phyloP scores from a whole-genome alignment of 2,797 vertebrate genomes.

The Danio tinwini region DNA sequence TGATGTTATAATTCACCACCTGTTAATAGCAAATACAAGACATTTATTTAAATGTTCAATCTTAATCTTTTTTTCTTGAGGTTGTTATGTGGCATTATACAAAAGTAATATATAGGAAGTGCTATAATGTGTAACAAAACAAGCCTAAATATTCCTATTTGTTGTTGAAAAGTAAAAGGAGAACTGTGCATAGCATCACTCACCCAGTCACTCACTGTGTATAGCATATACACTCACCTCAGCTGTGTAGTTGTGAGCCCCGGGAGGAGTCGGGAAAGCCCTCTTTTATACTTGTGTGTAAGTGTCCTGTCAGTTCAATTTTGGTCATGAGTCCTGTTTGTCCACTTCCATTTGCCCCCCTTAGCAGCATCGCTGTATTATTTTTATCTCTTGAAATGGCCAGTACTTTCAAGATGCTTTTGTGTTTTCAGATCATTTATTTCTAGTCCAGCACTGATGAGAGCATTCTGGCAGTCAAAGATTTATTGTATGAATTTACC shows the following conservation, averaged over 20 bases:
- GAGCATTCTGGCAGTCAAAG: neutral
- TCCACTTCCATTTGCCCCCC: constrained; percentile 61
- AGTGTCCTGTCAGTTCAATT: constrained; percentile 60
- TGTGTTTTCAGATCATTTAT: neutral
- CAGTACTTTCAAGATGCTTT: neutral
- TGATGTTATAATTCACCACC: constrained; percentile 30
- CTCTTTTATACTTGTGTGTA: constrained; percentile 73
- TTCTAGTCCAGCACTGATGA: neutral
- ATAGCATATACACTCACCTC: constrained; percentile 67
- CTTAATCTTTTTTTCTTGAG: no score
- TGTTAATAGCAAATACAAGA: constrained; percentile 28
- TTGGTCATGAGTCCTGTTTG: constrained; percentile 70
- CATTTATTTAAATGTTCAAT: neutral
- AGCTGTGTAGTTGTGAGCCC: constrained; percentile 67
- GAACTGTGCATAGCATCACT: neutral
- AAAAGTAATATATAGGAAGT: neutral
- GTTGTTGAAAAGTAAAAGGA: constrained; percentile 10
- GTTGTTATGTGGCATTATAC: no score
- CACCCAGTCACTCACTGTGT: no score
- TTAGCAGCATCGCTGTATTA: constrained; percentile 61
- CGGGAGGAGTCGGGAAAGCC: constrained; percentile 40
- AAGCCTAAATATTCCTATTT: neutral
- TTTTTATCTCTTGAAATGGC: constrained; percentile 57
- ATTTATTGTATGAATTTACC: neutral
- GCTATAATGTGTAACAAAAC: neutral